Conservation (phyloP, 2,888 invertebrate genomes). For the Cephus runcator region DNA sequence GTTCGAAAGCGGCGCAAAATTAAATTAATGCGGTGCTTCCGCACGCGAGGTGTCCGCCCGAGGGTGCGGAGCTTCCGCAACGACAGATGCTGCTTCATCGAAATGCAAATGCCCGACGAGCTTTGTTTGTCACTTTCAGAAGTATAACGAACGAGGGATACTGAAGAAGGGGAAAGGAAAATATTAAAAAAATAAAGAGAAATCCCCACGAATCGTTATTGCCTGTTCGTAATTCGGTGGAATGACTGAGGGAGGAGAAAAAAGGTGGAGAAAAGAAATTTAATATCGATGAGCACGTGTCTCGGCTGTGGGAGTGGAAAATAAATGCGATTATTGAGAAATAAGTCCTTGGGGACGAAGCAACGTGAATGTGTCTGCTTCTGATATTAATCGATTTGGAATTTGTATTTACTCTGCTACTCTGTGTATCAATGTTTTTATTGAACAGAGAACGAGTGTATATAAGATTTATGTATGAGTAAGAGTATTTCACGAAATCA, state of each 20-base stretch:
- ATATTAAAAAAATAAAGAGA: not conserved
- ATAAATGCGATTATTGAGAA: constrained; percentile 12
- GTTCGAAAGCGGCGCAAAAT: not conserved
- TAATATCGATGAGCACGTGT: not conserved
- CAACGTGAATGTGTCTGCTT: too few relatives aligned
- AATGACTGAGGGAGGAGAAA: not conserved
- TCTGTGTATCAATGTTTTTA: not conserved
- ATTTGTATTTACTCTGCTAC: not conserved
- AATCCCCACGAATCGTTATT: not conserved
- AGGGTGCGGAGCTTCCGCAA: not conserved
- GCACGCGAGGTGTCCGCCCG: not conserved
- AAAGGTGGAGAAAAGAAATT: not conserved
- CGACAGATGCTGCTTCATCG: not conserved
- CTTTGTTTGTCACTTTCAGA: not conserved
- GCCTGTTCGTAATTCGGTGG: not conserved
- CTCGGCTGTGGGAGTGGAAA: constrained; percentile 1
- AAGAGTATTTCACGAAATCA: too few relatives aligned
- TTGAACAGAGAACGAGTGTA: not conserved
- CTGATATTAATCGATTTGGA: not conserved
- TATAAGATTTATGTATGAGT: not conserved
- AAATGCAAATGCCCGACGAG: not conserved
- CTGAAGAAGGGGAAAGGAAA: not conserved
- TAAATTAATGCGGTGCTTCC: not conserved
- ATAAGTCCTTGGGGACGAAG: too few relatives aligned
- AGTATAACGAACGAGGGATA: not conserved